Conservation (phyloP, 2,888 invertebrate species). For the Acanthoscelides obtectus region DNA sequence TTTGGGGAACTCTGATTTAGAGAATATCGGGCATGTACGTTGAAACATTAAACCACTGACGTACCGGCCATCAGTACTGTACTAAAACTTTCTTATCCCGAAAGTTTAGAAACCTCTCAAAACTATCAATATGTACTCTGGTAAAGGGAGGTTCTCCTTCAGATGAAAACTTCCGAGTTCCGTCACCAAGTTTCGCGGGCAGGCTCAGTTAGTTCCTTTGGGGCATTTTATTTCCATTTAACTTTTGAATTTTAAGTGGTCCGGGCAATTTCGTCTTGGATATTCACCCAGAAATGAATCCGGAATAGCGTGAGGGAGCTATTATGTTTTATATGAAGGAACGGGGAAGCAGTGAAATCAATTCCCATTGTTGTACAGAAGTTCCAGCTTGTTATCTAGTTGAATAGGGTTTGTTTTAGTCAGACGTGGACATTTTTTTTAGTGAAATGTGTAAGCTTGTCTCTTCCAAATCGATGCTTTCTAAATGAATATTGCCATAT, state of each 20-base stretch:
- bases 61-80: neutral
- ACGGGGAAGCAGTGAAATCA: neutral
- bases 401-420: too few relatives aligned
- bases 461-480: too few relatives aligned
- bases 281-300: neutral
- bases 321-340: neutral
- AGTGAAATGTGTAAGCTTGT: too few relatives aligned
- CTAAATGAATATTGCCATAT: too few relatives aligned
- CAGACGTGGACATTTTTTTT: too few relatives aligned
- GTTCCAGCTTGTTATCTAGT: neutral
- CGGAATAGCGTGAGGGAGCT: neutral
- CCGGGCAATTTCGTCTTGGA: neutral
- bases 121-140: neutral
- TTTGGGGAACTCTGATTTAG: too few relatives aligned
- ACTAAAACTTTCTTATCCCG: neutral
- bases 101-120: neutral
- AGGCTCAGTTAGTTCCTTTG: constrained; percentile 3
- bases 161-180: neutral
- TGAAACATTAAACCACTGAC: too few relatives aligned
- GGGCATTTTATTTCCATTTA: constrained; percentile 17
- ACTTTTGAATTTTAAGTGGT: constrained; percentile 17
- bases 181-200: neutral
- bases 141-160: neutral
- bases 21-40: too few relatives aligned
- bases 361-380: neutral